Percentiles rank a stretch among this genome's conserved stretches.
phyloP scores from a whole-genome alignment of 2,797 vertebrate species.

The Cynodonichthys magdalenae region DNA sequence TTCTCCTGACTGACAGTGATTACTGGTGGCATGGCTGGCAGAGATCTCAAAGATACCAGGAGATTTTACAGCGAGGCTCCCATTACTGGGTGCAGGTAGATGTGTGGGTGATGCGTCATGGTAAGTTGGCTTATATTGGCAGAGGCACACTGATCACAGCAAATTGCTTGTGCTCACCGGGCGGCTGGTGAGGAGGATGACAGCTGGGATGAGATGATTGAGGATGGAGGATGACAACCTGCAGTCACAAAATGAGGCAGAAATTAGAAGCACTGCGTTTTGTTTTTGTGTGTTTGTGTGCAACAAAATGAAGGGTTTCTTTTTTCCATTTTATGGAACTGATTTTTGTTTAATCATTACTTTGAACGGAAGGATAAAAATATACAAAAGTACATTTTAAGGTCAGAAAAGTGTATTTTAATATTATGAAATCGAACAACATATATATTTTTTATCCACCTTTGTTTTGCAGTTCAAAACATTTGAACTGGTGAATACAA shows the following conservation, averaged over 20 bases:
- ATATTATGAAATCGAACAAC: slow-evolving; percentile 2
- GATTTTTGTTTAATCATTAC: slow-evolving; percentile 38
- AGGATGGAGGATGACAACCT: slow-evolving; percentile 49
- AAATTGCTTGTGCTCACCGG: slow-evolving; percentile 51
- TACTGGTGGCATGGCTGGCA: slow-evolving; percentile 62
- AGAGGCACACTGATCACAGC: slow-evolving; percentile 53
- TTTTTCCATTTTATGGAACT: slow-evolving; percentile 32
- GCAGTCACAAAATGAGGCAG: slow-evolving; percentile 34
- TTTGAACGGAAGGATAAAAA: slow-evolving; percentile 14
- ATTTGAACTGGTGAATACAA: no score
- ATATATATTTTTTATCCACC: slow-evolving; percentile 31
- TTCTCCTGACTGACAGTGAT: slow-evolving; percentile 62
- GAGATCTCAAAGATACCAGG: slow-evolving; percentile 40
- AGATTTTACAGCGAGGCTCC: slow-evolving; percentile 45
- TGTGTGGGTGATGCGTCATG: slow-evolving; percentile 45
- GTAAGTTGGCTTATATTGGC: slow-evolving; percentile 55
- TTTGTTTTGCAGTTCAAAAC: neutral
- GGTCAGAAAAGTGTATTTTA: slow-evolving; percentile 10
- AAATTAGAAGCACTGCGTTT: slow-evolving; percentile 37
- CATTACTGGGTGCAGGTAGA: slow-evolving; percentile 49
- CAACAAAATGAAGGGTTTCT: slow-evolving; percentile 27
- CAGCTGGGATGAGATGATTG: slow-evolving; percentile 59
- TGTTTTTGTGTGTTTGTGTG: slow-evolving; percentile 21
- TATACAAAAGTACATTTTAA: slow-evolving; percentile 27
- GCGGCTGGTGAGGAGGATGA: slow-evolving; percentile 57